Evolutionary conservation across 1,140 invertebrate genomes (phyloP).

Genomic region (Camponotus vicinus): DNA sequence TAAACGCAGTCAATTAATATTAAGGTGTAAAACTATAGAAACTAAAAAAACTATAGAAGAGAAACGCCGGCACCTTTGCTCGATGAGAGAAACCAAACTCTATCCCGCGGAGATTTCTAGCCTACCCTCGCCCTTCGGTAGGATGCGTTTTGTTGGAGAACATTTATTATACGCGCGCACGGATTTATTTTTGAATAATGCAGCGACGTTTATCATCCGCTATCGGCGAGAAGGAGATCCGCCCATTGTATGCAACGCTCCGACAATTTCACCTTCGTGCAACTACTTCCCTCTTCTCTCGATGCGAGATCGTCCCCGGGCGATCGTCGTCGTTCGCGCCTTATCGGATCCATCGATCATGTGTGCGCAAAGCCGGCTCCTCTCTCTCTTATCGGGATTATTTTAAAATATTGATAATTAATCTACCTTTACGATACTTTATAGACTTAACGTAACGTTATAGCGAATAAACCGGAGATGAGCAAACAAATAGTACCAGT

Average conservation of each 20-base stretch:
- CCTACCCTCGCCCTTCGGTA: neutral
- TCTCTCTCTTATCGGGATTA: neutral
- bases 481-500: too few species aligned
- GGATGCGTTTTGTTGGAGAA: constrained; percentile 25
- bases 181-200: constrained; percentile 64
- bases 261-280: constrained; percentile 40
- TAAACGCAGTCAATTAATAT: neutral
- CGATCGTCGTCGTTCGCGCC: neutral
- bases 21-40: too few species aligned
- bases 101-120: neutral
- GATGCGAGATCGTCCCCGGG: constrained; percentile 18
- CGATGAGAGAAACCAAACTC: neutral
- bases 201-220: constrained; percentile 55
- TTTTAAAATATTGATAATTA: neutral
- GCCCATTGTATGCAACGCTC: constrained; percentile 58
- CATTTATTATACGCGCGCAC: constrained; percentile 49
- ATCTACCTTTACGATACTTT: neutral
- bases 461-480: neutral
- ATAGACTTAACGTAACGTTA: neutral
- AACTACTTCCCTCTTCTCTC: constrained; percentile 40
- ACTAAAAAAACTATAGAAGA: neutral
- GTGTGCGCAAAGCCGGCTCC: too few species aligned
- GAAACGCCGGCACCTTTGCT: neutral
- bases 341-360: constrained; percentile 34
- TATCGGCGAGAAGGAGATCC: constrained; percentile 59